phyloP scores from a whole-genome alignment of 2,888 invertebrate species.

The Sceliomorpha sp. region DNA sequence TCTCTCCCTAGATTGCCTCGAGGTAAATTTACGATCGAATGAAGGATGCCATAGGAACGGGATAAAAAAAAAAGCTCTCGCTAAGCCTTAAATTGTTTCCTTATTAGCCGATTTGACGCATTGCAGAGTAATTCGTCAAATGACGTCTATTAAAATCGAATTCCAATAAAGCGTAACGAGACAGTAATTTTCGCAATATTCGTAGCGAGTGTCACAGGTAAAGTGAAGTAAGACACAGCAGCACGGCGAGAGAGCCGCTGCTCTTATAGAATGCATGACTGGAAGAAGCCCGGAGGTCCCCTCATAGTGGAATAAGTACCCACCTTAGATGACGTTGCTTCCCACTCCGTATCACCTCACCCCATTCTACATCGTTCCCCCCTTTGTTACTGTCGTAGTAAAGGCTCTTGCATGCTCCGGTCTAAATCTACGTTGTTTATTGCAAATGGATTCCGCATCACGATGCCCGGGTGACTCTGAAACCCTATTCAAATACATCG shows the following conservation, averaged over 20 bases:
- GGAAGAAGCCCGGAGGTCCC: constrained; percentile 75
- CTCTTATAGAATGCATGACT: constrained; percentile 80
- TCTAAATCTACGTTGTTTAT: constrained; percentile 79
- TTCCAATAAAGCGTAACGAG: background rate
- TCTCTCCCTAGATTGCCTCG: background rate
- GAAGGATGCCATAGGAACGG: background rate
- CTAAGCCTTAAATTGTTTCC: no score
- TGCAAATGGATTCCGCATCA: constrained; percentile 80
- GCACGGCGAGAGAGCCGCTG: constrained; percentile 66
- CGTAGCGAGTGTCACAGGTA: background rate
- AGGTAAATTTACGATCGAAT: background rate
- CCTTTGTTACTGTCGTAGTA: constrained; percentile 15
- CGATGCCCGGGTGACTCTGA: constrained; percentile 72
- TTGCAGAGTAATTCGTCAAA: no score
- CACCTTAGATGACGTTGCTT: constrained; percentile 72
- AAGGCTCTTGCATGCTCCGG: constrained; percentile 40
- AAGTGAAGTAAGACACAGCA: constrained; percentile 9
- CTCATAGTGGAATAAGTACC: constrained; percentile 72
- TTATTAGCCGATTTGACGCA: no score
- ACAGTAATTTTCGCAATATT: background rate
- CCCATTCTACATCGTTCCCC: constrained; percentile 25
- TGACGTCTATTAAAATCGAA: no score
- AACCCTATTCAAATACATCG: constrained; percentile 73
- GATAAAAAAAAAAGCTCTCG: background rate
- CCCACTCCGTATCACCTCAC: constrained; percentile 10